Base-by-base conservation (phyloP, 1,140 invertebrate genomes). In the Rhizoglyphus robini region DNA sequence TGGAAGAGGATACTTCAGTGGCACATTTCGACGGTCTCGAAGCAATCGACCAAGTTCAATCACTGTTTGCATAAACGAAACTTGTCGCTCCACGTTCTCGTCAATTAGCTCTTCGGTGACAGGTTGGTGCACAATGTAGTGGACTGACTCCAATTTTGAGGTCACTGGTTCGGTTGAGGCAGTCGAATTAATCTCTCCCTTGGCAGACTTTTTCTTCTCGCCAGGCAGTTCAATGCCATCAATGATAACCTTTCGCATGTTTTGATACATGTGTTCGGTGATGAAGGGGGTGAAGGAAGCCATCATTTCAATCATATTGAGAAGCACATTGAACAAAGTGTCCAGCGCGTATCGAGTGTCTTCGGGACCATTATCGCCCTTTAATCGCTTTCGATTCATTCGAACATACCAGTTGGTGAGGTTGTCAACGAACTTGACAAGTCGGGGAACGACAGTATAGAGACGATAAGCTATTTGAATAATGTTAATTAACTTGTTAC, bases 361-460 rank as follows among this genome's bases (percentile, higher is more conserved):
- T 18, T 82, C 78, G 20, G 74, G 63, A 2, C 82, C 78, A 69
- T 77, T 78, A 73, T 97, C 90, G 68, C 91, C 92, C 77, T 84
- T 96, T 41, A 98, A 81, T 51, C 96, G 81, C 72, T 86, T 88
- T 60, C 96, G 82, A 75, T 99, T 99, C 83, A 98, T 90, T 65
- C 95, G 81, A 8, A 99, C 92, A 75, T 98, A 97, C 92, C 94
- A 97, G 75, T 99, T 99, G 4, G 94, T 98, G 2, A 99, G 81
- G 73, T 96, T 88, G 73, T 98, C 93, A 69, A 99, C 92, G 75
- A 94, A 99, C 74, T 94, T 93, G 0, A 96, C 87, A 15, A 99
- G 77, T 51, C 84, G 80, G 2, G 95, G 93, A 29, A 96, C 86
- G 13, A 99, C 96, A 0, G 91, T 97, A 74, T 98, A 99, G 27